Evolutionary conservation across 2,797 vertebrate genomes (phyloP).

Genomic region (Scomberomorus guttatus): DNA sequence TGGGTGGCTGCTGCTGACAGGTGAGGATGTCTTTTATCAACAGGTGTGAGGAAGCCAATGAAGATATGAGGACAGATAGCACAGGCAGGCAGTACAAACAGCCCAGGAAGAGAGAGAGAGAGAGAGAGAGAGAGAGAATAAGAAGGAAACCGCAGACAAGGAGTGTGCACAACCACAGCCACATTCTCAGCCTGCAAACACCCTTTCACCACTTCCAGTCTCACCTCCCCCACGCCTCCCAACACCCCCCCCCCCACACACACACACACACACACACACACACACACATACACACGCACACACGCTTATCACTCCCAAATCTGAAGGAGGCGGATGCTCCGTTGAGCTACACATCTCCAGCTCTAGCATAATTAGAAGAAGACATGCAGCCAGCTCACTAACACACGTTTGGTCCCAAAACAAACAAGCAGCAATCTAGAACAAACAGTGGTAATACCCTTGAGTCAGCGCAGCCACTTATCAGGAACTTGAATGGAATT

Average conservation of each 20-base stretch:
- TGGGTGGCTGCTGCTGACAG: conserved; percentile 81
- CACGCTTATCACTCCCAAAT: conserved; percentile 70
- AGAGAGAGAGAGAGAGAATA: conserved; percentile 18
- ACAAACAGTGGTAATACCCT: conserved; percentile 46
- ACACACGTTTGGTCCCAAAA: conserved; percentile 60
- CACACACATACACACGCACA: conserved; percentile 17
- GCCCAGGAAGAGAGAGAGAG: conserved; percentile 31
- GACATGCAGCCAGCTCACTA: conserved; percentile 60
- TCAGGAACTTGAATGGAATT: conserved; percentile 44
- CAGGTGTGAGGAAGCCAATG: conserved; percentile 85
- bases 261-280: too few relatives aligned
- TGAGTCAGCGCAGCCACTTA: conserved; percentile 22
- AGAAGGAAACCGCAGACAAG: conserved; percentile 61
- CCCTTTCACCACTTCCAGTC: conserved; percentile 76
- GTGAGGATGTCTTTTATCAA: conserved; percentile 86
- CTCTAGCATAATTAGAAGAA: conserved; percentile 70
- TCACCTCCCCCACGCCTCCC: conserved; percentile 26
- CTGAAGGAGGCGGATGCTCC: conserved; percentile 66
- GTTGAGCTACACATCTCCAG: conserved; percentile 53
- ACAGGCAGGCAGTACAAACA: conserved; percentile 55
- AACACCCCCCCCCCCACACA: background rate
- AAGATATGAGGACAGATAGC: conserved; percentile 85
- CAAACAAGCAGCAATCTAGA: conserved; percentile 62
- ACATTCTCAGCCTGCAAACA: conserved; percentile 76
- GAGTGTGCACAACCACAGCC: conserved; percentile 68